phyloP scores from a whole-genome alignment of 2,888 invertebrate genomes.

The Ditylenchus weischeri region DNA sequence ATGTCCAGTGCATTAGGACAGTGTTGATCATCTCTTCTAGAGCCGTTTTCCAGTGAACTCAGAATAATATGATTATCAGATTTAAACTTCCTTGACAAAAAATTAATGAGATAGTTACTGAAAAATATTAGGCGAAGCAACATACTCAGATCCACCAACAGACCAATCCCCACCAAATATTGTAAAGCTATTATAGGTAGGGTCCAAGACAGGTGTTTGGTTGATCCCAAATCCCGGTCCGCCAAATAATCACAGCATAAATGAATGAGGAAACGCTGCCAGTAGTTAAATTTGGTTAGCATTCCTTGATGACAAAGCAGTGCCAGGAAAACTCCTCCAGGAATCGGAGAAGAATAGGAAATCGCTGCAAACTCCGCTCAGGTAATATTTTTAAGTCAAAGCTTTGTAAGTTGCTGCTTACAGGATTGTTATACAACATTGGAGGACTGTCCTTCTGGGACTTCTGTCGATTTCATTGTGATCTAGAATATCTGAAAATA shows the following conservation, averaged over 20 bases:
- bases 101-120: background rate
- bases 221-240: constrained; percentile 37
- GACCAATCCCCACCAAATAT: too few relatives aligned
- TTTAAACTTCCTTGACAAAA: constrained; percentile 30
- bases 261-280: constrained; percentile 47
- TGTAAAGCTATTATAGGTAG: constrained; percentile 38
- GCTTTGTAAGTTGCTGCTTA: background rate
- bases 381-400: background rate
- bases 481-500: too few relatives aligned
- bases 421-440: background rate
- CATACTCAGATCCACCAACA: constrained; percentile 17
- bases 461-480: too few relatives aligned
- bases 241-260: constrained; percentile 54
- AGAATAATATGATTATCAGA: constrained; percentile 50
- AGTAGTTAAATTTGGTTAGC: constrained; percentile 26
- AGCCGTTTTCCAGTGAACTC: constrained; percentile 50
- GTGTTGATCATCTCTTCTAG: constrained; percentile 47
- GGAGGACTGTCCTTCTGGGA: too few relatives aligned
- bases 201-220: constrained; percentile 42
- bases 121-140: background rate
- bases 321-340: constrained; percentile 52
- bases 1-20: constrained; percentile 42
- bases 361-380: background rate
- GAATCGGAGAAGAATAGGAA: constrained; percentile 50
- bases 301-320: constrained; percentile 47